Percentiles rank a stretch among this genome's conserved stretches.
phyloP scores from a whole-genome alignment of 2,888 invertebrate genomes.

The Agonopterix arenella region DNA sequence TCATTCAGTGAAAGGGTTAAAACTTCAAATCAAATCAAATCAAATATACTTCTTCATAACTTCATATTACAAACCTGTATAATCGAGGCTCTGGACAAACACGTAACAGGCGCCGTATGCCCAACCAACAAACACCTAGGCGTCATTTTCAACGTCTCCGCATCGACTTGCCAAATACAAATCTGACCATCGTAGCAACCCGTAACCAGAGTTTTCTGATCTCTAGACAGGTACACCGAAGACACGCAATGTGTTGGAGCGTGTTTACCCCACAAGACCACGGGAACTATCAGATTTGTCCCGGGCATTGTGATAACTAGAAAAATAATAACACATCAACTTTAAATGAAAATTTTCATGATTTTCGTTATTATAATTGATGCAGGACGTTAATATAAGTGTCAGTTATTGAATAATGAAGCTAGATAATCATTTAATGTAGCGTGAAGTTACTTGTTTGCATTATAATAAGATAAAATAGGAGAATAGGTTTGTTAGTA shows the following conservation, averaged over 20 bases:
- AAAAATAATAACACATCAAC: neutral
- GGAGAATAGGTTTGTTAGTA: conserved; percentile 6
- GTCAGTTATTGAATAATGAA: too few species aligned
- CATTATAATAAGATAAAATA: conserved; percentile 48
- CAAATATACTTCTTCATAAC: too few species aligned
- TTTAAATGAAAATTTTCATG: neutral
- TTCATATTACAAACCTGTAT: conserved; percentile 51
- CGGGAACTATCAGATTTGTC: conserved; percentile 95
- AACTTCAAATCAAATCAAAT: too few species aligned
- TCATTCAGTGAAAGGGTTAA: too few species aligned
- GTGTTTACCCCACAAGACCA: conserved; percentile 97
- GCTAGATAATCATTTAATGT: conserved; percentile 14
- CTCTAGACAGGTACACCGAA: conserved; percentile 92
- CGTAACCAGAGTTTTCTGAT: conserved; percentile 94
- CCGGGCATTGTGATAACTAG: conserved; percentile 78
- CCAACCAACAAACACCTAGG: conserved; percentile 95
- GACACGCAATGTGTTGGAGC: conserved; percentile 98
- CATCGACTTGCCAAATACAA: conserved; percentile 91
- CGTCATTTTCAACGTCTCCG: conserved; percentile 90
- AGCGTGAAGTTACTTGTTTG: conserved; percentile 48
- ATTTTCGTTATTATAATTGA: too few species aligned
- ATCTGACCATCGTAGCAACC: conserved; percentile 99
- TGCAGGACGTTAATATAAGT: too few species aligned
- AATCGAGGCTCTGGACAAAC: conserved; percentile 90
- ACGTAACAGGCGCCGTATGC: conserved; percentile 95